Evolutionary conservation across 2,888 invertebrate genomes (phyloP), one percentile per base, ranked within the genome.

Genomic region (Campoplex capitator): DNA sequence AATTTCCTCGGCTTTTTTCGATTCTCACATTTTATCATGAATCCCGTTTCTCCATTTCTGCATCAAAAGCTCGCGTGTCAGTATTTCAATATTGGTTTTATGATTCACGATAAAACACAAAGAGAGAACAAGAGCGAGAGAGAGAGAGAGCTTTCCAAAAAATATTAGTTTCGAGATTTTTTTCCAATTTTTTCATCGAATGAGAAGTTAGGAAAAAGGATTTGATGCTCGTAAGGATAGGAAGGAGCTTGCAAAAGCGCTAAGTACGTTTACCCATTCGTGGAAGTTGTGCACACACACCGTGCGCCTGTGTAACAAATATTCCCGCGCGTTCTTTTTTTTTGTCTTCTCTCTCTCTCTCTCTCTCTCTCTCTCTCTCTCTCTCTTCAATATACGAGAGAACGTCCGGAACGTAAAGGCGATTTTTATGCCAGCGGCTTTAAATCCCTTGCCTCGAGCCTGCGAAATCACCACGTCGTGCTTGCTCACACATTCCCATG

Each of bases 241-340:
- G 76, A 75, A 82, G 75, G 84, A 76, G 87, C 71, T 87, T 79
- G 82, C 56, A 78, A 77, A 84, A 84, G 75, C 71, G 45, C 82
- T 84, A 87, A 87, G 87, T 87, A 84, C 84, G 82, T 87, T 87
- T 83, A 71, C 70, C 78, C 78, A 78, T 87, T 84, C 82, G 78
- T 62, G 54, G 75, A 56, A 56, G 68, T 58, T 71, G 51, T 65
- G 71, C 76, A 56, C 56, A 79, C 81, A 58, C 56, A 42, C 42
- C 45, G 48, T 74, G 42, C 62, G 75, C 74, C 84, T 87, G 75
- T 87, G 75, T 79, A 84, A 82, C 81, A 78, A 74, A 82, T 82
- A 84, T 84, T 84, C 84, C 79, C 78, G 78, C 74, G 76, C 81
- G 65, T 58, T 79, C 38, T 54, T 54, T 51, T 54, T 35, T 9